Percentiles rank a stretch among this genome's conserved stretches.
phyloP scores from a whole-genome alignment of 2,888 invertebrate species.

The Xanthorhoe spadicearia region DNA sequence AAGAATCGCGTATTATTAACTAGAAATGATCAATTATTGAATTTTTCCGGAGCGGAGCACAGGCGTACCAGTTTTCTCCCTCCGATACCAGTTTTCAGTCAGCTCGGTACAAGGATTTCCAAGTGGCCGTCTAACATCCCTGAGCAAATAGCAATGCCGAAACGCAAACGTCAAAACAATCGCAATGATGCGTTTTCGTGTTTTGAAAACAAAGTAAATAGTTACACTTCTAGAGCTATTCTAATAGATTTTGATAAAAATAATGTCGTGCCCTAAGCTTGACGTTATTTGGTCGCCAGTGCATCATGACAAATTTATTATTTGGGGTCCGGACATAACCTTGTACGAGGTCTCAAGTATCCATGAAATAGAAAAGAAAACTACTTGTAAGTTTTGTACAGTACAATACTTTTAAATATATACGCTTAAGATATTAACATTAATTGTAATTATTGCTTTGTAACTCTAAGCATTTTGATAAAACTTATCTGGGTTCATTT shows the following conservation, averaged over 20 bases:
- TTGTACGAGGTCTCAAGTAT: constrained; percentile 90
- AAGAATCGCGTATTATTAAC: too few relatives aligned
- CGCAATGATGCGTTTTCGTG: constrained; percentile 37
- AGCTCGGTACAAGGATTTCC: too few relatives aligned
- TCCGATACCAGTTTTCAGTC: too few relatives aligned
- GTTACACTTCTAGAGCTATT: background rate
- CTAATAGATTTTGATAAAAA: background rate
- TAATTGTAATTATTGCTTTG: too few relatives aligned
- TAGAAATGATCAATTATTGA: too few relatives aligned
- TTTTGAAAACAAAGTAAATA: constrained; percentile 13
- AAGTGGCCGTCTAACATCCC: too few relatives aligned
- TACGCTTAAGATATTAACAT: background rate
- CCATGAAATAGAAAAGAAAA: constrained; percentile 83
- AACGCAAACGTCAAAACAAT: constrained; percentile 2
- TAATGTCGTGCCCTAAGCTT: constrained; percentile 82
- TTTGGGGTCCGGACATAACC: constrained; percentile 95
- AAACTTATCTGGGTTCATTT: too few relatives aligned
- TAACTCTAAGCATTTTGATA: too few relatives aligned
- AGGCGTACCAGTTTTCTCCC: too few relatives aligned
- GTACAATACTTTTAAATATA: background rate
- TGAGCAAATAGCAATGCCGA: background rate
- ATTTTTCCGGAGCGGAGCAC: too few relatives aligned
- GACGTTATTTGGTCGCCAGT: constrained; percentile 96
- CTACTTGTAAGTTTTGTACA: constrained; percentile 63
- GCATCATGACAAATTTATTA: constrained; percentile 90